These are phyloP conservation scores for Lethrus apterus DNA, from an alignment of 1,140 invertebrate species.

Conservation along the genomic window DNA sequence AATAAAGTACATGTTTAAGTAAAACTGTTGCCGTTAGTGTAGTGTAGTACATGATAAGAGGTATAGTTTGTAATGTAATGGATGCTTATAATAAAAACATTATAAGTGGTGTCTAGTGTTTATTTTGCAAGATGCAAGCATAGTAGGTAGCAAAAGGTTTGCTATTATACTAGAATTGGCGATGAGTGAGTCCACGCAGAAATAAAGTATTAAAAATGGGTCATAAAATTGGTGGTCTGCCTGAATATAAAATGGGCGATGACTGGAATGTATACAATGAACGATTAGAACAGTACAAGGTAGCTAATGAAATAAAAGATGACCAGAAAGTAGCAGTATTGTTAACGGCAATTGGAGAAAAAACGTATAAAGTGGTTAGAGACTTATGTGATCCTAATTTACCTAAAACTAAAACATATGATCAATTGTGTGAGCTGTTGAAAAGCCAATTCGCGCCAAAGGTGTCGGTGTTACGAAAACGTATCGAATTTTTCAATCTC, in stretches of 20 bases:
- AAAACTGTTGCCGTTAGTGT: no score
- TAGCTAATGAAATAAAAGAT: not conserved
- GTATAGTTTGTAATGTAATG: no score
- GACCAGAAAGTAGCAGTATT: not conserved
- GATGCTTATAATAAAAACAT: no score
- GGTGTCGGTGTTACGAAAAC: constrained; percentile 1
- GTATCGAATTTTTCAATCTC: not conserved
- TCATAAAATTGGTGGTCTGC: not conserved
- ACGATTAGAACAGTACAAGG: not conserved
- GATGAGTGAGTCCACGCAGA: not conserved
- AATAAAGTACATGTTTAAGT: no score
- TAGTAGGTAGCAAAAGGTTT: no score
- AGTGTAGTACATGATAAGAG: no score
- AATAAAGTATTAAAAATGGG: not conserved
- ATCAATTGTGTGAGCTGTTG: not conserved
- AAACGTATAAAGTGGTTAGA: not conserved
- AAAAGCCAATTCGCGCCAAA: constrained; percentile 4
- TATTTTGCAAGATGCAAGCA: no score
- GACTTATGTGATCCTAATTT: constrained; percentile 7
- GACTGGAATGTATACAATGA: not conserved
- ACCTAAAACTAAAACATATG: constrained; percentile 1
- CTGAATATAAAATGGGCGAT: not conserved
- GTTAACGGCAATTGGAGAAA: not conserved
- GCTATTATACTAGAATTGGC: constrained; percentile 6
- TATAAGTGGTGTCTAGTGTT: no score